phyloP scores from a whole-genome alignment of 2,888 invertebrate species.

The Pollenia labialis region DNA sequence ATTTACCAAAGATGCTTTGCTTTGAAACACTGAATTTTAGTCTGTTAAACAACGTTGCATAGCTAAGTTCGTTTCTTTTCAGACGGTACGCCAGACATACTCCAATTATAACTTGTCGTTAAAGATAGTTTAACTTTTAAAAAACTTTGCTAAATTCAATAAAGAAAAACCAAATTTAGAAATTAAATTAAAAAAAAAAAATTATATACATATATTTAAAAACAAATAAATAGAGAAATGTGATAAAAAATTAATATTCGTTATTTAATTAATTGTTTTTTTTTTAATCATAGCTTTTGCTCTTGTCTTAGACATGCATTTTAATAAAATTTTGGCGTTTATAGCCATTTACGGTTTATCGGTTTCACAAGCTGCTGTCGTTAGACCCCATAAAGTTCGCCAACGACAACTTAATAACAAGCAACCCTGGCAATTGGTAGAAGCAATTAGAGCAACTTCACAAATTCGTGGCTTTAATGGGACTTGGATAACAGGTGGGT shows the following conservation, averaged over 20 bases:
- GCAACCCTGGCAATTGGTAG: slow-evolving; percentile 78
- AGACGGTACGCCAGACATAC: neutral
- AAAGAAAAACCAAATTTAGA: neutral
- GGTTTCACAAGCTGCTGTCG: slow-evolving; percentile 21
- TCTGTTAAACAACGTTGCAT: slow-evolving; percentile 19
- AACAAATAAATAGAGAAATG: neutral
- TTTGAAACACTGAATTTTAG: slow-evolving; percentile 27
- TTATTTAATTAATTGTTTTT: slow-evolving; percentile 4
- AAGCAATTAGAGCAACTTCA: slow-evolving; percentile 77
- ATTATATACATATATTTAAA: neutral
- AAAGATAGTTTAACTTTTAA: neutral
- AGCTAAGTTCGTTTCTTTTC: slow-evolving; percentile 31
- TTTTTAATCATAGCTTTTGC: neutral
- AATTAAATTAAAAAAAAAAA: neutral
- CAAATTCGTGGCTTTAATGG: slow-evolving; percentile 85
- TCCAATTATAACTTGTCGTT: slow-evolving; percentile 3
- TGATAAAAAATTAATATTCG: neutral
- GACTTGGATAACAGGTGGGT: slow-evolving; percentile 87
- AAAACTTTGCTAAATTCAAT: neutral
- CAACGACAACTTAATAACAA: slow-evolving; percentile 54
- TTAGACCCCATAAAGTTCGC: neutral
- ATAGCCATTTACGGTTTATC: slow-evolving; percentile 44
- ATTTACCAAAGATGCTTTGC: neutral
- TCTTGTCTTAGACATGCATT: slow-evolving; percentile 48
- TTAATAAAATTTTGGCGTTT: slow-evolving; percentile 39